phyloP scores from a whole-genome alignment of 2,888 invertebrate genomes.

The Phyllotreta striolata region DNA sequence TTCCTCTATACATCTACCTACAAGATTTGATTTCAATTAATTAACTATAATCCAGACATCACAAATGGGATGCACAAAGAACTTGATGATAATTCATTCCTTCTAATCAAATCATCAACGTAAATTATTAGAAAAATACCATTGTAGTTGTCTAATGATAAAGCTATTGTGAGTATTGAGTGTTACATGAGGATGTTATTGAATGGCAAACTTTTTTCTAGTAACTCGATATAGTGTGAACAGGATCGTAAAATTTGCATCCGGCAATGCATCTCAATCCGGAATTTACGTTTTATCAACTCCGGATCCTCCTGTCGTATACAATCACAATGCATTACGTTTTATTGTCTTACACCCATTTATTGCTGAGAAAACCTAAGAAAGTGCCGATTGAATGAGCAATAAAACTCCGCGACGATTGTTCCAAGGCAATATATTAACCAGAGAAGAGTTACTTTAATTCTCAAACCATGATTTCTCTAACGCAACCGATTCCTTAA shows the following conservation, averaged over 20 bases:
- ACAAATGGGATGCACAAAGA: too few relatives aligned
- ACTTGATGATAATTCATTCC: too few relatives aligned
- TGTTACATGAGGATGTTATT: too few relatives aligned
- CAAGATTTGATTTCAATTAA: too few relatives aligned
- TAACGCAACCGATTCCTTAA: slow-evolving; percentile 42
- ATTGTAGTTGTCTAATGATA: too few relatives aligned
- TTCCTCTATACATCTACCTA: too few relatives aligned
- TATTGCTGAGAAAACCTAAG: slow-evolving; percentile 61
- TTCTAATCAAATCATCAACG: too few relatives aligned
- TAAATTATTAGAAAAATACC: too few relatives aligned
- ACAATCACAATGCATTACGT: slow-evolving; percentile 63
- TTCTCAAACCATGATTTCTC: slow-evolving; percentile 47
- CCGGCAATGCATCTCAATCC: slow-evolving; percentile 57
- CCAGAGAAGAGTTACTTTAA: slow-evolving; percentile 58
- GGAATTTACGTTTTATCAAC: slow-evolving; percentile 54
- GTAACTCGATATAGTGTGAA: too few relatives aligned
- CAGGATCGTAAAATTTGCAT: slow-evolving; percentile 54
- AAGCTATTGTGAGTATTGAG: too few relatives aligned
- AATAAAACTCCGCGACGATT: slow-evolving; percentile 61
- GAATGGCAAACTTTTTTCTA: too few relatives aligned
- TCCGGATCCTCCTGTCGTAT: slow-evolving; percentile 59
- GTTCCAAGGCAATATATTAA: slow-evolving; percentile 59
- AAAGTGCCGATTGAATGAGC: slow-evolving; percentile 63
- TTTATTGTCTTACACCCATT: slow-evolving; percentile 63
- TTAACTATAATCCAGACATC: too few relatives aligned